Percentiles rank a stretch among this genome's conserved stretches.
phyloP scores from a whole-genome alignment of 2,797 vertebrate genomes.

The Falco berigora region DNA sequence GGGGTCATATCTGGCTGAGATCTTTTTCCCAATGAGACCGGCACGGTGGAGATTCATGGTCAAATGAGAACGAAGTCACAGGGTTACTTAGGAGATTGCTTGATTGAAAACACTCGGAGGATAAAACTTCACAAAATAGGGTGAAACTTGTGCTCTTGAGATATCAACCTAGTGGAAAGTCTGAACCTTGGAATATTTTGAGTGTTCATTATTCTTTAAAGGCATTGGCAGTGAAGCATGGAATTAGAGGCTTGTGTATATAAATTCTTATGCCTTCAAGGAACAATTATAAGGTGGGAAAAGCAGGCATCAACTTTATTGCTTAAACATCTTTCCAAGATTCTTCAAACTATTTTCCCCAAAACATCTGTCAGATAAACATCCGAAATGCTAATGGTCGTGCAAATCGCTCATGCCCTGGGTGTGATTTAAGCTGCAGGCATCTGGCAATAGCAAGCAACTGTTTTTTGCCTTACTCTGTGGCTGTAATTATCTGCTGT shows the following conservation, averaged over 20 bases:
- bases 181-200: background rate
- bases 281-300: background rate
- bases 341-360: background rate
- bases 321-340: background rate
- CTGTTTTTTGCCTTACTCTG: background rate
- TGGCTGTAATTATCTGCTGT: background rate
- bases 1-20: background rate
- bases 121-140: background rate
- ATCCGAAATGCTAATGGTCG: background rate
- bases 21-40: background rate
- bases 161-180: background rate
- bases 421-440: background rate
- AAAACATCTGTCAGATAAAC: background rate
- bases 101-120: background rate
- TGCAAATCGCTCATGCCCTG: background rate
- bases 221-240: background rate
- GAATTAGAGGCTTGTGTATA: background rate
- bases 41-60: background rate
- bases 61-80: background rate
- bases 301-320: background rate
- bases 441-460: background rate
- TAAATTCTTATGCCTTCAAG: background rate
- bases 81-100: background rate
- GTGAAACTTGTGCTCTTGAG: background rate
- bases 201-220: background rate